Percentiles rank a stretch among this genome's conserved stretches.
phyloP scores from a whole-genome alignment of 2,113 vertebrate genomes.

The Hoplias malabaricus region DNA sequence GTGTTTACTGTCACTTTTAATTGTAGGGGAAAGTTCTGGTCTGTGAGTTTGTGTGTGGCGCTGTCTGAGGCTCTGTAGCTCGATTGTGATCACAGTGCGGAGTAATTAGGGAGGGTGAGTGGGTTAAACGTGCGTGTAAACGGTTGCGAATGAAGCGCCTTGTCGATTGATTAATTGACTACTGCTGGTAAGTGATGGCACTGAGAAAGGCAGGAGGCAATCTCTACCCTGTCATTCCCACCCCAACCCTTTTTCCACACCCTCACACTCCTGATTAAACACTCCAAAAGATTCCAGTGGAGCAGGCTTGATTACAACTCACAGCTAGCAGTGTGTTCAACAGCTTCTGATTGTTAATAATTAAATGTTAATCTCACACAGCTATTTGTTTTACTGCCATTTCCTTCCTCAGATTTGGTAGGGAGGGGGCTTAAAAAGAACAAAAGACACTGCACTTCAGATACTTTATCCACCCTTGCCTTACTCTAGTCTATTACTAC shows the following conservation, averaged over 20 bases:
- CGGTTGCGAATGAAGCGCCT: conserved; percentile 41
- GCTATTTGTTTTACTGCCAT: conserved; percentile 29
- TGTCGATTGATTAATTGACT: conserved; percentile 55
- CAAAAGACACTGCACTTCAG: too few species aligned
- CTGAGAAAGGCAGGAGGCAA: conserved; percentile 48
- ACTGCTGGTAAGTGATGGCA: conserved; percentile 50
- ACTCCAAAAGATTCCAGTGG: conserved; percentile 22
- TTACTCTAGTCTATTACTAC: too few species aligned
- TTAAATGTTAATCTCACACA: conserved; percentile 41
- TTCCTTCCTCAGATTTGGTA: neutral
- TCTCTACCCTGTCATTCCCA: conserved; percentile 37
- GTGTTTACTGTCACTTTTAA: conserved; percentile 21
- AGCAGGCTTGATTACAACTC: conserved; percentile 38
- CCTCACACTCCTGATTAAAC: conserved; percentile 42
- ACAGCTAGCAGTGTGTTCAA: conserved; percentile 14
- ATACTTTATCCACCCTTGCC: too few species aligned
- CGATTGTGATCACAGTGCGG: conserved; percentile 44
- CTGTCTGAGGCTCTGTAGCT: conserved; percentile 11
- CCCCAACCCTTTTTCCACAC: conserved; percentile 11
- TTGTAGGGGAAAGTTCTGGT: neutral
- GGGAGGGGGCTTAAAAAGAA: too few species aligned
- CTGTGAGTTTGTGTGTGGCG: neutral
- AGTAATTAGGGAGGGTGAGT: conserved; percentile 46
- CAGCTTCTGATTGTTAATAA: conserved; percentile 40
- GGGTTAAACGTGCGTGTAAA: conserved; percentile 52